Evolutionary conservation across 2,113 vertebrate genomes (phyloP), one percentile per base, ranked within the genome.

Genomic region (Gallinago media): DNA sequence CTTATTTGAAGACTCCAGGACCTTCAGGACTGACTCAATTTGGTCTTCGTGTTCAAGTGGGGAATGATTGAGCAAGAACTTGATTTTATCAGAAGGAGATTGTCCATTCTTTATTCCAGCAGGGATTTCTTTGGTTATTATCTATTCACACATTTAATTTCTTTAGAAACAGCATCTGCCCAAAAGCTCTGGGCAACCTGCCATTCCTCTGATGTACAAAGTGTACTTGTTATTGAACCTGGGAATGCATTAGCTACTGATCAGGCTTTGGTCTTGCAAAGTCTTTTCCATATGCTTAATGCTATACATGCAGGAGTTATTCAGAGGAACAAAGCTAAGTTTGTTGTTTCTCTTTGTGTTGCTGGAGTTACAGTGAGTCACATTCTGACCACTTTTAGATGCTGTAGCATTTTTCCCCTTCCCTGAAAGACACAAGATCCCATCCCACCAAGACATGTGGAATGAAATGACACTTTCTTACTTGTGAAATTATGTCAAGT

Each of bases 81-180:
- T 95, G 91, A 96, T 95, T 95, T 96, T 97, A 89, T 97, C 95
- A 94, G 96, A 94, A 92, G 61, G 90, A 82, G 86, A 66, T 92
- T 95, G 96, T 93, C 96, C 89, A 85, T 96, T 89, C 88, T 89
- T 56, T 94, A 89, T 96, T 95, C 89, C 96, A 94, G 70, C 54
- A 92, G 94, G 91, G 91, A 94, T 95, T 96, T 96, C 96, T 96
- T 95, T 73, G 91, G 96, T 92, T 96, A 91, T 96, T 96, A 95
- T 96, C 96, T 96, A 94, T 94, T 97, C 92, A 94, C 38, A 66
- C 95, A 96, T 96, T 97, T 96, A 96, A 96, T 96, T 97, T 95
- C 96, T 96, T 92, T 95, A 96, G 96, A 94, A 96, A 91, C 73
- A 92, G 92, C 94, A 92, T 95, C 96, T 93, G 86, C 89, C 96